Base-by-base conservation (phyloP, 2,797 vertebrate genomes). In the Alcedo atthis region DNA sequence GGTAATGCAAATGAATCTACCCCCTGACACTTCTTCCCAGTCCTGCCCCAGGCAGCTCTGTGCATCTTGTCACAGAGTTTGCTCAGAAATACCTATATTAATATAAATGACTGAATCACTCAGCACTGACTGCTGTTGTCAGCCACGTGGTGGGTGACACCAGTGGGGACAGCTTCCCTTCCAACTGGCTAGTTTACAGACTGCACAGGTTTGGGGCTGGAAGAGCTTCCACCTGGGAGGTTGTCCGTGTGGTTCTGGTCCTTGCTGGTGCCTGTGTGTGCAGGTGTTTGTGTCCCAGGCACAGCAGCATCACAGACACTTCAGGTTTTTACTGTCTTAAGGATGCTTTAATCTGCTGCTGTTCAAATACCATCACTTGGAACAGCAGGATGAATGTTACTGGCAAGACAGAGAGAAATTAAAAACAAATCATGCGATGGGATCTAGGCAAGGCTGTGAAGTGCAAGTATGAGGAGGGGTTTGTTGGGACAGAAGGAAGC, bases 71-170 rank as follows among this genome's bases (percentile, higher is more conserved):
- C 28, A 5, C 59, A 69, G 62, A 85, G 32, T 71, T 51, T 54
- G 37, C 68, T 40, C 51, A 43, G 48, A 82, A 95, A 75, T 83
- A 87, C 33, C 55, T 49, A 2, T 22, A 16, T 70, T 85, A 24
- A 86, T 94, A 79, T 85, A 90, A 88, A 91, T 76, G 58, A 28
- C 66, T 81, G 67, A 63, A 67, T 84, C 79, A 84, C 55, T 88
- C 63, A 73, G 77, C n/a, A 24, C 5, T 55, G 85, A 51, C 0
- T 0, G 63, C 63, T 49, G 40, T 24, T 94, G 55, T 87, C 77
- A 91, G 10, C 62, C 51, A 26, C 0, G 2, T 54, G 67, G 53
- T 88, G 70, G 54, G 57, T 70, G 77, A 87, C 51, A 87, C 35
- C 59, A 76, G 48, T 32, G 15, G 51, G 59, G 35, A 62, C 76